These are phyloP conservation scores for Mixornis gularis DNA, from an alignment of 2,113 vertebrate species.

Conservation along the genomic window DNA sequence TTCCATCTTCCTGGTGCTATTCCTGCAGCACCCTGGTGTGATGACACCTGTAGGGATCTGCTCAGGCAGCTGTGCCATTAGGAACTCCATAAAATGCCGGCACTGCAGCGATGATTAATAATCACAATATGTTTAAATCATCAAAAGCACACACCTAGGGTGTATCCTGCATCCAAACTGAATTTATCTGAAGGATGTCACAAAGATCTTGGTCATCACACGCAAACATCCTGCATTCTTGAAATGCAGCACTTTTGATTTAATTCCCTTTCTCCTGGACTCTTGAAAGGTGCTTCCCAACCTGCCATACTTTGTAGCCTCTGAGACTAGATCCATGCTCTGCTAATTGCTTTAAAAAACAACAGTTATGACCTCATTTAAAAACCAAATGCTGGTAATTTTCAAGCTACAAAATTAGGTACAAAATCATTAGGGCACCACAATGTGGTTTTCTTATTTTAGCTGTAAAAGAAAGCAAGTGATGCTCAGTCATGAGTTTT, in stretches of 20 bases:
- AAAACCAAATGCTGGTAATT: not conserved
- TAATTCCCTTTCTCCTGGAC: not conserved
- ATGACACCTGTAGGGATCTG: conserved; percentile 11
- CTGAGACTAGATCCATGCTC: not conserved
- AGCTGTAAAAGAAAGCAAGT: not conserved
- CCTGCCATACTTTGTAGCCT: not conserved
- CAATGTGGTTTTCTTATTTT: not conserved
- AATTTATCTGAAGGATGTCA: not conserved
- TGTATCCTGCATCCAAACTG: not conserved
- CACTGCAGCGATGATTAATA: not conserved
- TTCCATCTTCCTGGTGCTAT: not conserved
- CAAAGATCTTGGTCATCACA: not conserved
- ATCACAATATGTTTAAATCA: not conserved
- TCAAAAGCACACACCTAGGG: not conserved
- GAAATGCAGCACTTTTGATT: not conserved
- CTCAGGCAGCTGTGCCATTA: conserved; percentile 7
- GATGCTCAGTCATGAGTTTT: conserved; percentile 5
- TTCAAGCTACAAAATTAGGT: not conserved
- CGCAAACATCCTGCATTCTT: not conserved
- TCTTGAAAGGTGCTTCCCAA: not conserved
- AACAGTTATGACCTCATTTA: not conserved
- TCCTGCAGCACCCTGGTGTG: not conserved
- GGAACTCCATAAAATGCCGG: not conserved
- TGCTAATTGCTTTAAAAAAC: not conserved
- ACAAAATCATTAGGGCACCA: not conserved